phyloP scores from a whole-genome alignment of 2,113 vertebrate species.

The Aptenodytes forsteri region DNA sequence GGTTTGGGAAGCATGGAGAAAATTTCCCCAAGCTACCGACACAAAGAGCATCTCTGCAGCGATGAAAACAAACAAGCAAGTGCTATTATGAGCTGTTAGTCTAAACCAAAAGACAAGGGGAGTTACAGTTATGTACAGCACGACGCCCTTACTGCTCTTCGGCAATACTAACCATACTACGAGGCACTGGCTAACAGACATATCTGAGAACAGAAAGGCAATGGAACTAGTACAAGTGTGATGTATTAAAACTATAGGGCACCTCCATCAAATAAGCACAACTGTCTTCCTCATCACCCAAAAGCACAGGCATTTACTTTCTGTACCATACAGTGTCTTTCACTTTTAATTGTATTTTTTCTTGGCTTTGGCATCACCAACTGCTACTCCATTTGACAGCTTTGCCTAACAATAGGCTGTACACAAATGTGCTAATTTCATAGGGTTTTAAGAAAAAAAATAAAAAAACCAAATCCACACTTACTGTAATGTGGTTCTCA shows the following conservation, averaged over 20 bases:
- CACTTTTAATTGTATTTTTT: background rate
- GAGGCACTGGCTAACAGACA: background rate
- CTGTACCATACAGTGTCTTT: background rate
- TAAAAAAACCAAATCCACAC: no score
- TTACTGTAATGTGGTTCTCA: accelerated
- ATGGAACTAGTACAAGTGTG: accelerated
- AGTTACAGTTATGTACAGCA: accelerated
- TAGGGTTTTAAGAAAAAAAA: background rate
- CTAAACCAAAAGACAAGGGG: background rate
- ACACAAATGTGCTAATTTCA: background rate
- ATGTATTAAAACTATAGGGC: background rate
- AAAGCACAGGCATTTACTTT: background rate
- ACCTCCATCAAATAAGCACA: background rate
- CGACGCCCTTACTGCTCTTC: no score
- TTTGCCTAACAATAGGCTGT: background rate
- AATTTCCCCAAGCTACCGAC: background rate
- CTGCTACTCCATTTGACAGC: background rate
- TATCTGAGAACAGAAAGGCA: no score
- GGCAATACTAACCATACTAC: accelerated
- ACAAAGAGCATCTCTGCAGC: no score
- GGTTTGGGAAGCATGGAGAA: background rate
- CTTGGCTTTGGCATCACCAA: background rate
- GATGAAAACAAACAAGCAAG: background rate
- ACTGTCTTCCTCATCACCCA: background rate
- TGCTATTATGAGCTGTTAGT: background rate